Base-by-base conservation (phyloP, 2,888 invertebrate genomes). In the Enchytraeus crypticus region DNA sequence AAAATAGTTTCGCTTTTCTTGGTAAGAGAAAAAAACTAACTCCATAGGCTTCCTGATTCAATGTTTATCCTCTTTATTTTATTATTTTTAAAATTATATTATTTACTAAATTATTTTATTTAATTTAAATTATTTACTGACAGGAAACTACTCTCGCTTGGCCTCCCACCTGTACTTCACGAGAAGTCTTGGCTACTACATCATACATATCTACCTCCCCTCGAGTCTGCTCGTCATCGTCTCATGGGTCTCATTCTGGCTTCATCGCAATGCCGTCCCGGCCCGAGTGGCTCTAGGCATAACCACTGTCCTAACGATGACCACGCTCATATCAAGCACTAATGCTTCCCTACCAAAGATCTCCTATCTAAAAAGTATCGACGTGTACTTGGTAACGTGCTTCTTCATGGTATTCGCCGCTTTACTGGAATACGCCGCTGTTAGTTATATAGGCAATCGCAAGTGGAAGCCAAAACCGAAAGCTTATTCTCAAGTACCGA, bases 391-490 rank as follows among this genome's bases (percentile, higher is more conserved):
- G 82, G 92, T 92, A 77, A 93, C 92, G 77, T 93, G 92, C 84
- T 95, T 95, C 89, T 91, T 95, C 80, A 95, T 95, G 93, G 95
- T 95, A 79, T 95, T 95, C 84, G 93, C 93, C 74, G 92, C 92
- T 81, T 84, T 96, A 79, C 83, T 96, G 83, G 96, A 96, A 84
- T 96, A 95, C 82, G 95, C 96, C 69, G 90, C 93, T 69, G 96
- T 96, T 73, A 93, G 93, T 71, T 96, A 96, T 82, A 90, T 95
- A 89, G 92, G 61, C 21, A 66, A 62, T 34, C 33, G 57, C 4
- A 29, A 33, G 27, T 62, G 53, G 54, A 49, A 27, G n/a, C 57
- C 49, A 5, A 51, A 51, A 33, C 53, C 30, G 53, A 51, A 21
- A 21, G 23, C 53, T 33, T 21, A 30, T 21, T 51, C n/a, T n/a